phyloP scores from a whole-genome alignment of 2,888 invertebrate species.

The Cantharis lateralis region DNA sequence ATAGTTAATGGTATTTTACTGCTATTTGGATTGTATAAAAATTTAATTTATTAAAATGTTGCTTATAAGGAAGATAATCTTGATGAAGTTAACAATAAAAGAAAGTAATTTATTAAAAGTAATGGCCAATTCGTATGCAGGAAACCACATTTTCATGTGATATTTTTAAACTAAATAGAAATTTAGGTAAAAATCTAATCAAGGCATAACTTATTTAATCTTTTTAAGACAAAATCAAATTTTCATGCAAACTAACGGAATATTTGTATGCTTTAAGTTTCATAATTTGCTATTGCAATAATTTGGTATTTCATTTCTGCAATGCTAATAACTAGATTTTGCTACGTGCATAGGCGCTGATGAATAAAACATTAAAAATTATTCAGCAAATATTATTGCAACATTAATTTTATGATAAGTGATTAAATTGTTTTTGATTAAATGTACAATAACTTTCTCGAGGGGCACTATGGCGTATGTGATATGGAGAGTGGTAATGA shows the following conservation, averaged over 20 bases:
- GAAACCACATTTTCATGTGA: not conserved
- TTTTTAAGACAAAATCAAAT: not conserved
- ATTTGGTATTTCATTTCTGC: not conserved
- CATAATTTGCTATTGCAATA: not conserved
- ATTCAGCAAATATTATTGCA: not conserved
- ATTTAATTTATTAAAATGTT: not conserved
- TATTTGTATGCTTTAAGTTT: not conserved
- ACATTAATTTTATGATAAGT: not conserved
- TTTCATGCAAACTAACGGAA: not conserved
- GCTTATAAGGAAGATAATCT: not conserved
- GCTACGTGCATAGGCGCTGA: not conserved
- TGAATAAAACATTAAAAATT: not conserved
- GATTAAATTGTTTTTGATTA: not conserved
- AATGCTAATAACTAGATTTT: not conserved
- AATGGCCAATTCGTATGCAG: not conserved
- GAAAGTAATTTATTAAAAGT: not conserved
- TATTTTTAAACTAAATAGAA: not conserved
- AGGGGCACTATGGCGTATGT: slow-evolving; percentile 60
- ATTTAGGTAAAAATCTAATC: not conserved
- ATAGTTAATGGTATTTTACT: not conserved
- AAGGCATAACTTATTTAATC: not conserved
- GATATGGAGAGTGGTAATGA: slow-evolving; percentile 65
- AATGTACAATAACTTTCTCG: not conserved
- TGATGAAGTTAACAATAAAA: not conserved
- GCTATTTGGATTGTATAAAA: not conserved